Percentiles rank a stretch among this genome's conserved stretches.
These are phyloP conservation scores for Sclerodermus sp. DNA, from an alignment of 2,888 invertebrate species.

Conservation along the genomic window DNA sequence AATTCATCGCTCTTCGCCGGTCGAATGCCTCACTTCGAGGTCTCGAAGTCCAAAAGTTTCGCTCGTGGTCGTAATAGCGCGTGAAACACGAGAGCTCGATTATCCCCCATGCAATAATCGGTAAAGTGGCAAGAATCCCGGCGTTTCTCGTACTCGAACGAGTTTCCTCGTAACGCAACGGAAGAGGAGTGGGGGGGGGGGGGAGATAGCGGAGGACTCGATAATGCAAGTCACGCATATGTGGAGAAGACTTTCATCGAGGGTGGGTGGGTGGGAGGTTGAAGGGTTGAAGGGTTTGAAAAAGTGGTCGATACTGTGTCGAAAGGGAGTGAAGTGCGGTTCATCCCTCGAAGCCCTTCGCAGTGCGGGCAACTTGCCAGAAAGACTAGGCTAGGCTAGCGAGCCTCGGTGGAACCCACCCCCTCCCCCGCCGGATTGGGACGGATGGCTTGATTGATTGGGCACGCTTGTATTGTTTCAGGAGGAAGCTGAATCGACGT, in stretches of 20 bases:
- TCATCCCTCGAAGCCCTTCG: conserved; percentile 4
- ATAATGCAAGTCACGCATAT: conserved; percentile 28
- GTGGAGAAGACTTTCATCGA: conserved; percentile 45
- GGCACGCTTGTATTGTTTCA: conserved; percentile 55
- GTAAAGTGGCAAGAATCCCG: too few species aligned
- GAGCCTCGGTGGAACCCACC: conserved; percentile 19
- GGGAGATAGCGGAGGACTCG: conserved; percentile 8
- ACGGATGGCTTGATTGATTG: conserved; percentile 55
- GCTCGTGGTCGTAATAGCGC: too few species aligned
- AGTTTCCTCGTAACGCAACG: too few species aligned
- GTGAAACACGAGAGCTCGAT: too few species aligned
- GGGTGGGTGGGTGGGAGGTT: conserved; percentile 38
- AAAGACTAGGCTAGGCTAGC: conserved; percentile 19
- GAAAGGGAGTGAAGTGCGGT: conserved; percentile 22
- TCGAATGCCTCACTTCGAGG: too few species aligned
- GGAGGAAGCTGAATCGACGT: conserved; percentile 58
- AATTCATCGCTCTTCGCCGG: too few species aligned
- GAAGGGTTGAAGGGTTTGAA: conserved; percentile 21
- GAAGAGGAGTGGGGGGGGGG: too few species aligned
- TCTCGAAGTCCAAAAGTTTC: too few species aligned
- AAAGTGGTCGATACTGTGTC: conserved; percentile 33
- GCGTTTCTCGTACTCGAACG: too few species aligned
- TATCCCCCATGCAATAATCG: too few species aligned
- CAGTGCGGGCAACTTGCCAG: conserved; percentile 33
- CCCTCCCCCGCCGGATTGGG: conserved; percentile 36